Conservation (phyloP, 1,140 invertebrate species). For the Vollenhovia emeryi region DNA sequence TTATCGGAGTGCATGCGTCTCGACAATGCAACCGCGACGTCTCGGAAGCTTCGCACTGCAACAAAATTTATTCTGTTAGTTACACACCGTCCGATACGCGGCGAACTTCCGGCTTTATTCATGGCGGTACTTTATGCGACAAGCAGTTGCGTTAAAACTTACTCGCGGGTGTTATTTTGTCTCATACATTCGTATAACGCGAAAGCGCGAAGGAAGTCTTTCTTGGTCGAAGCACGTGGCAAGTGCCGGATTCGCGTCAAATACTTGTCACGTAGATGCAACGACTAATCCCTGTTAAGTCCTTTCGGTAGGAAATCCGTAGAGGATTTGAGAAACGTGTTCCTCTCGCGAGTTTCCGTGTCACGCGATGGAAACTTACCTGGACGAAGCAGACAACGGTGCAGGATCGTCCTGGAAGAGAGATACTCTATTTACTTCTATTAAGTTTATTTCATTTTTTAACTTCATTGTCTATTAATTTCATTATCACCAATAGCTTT, state of each 20-base stretch:
- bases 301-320: slow-evolving; percentile 38
- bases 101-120: slow-evolving; percentile 40
- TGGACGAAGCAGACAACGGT: neutral
- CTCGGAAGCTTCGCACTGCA: slow-evolving; percentile 18
- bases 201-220: slow-evolving; percentile 47
- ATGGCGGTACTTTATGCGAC: slow-evolving; percentile 3
- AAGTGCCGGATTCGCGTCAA: slow-evolving; percentile 45
- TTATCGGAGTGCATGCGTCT: slow-evolving; percentile 76
- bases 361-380: slow-evolving; percentile 6
- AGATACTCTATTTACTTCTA: too few relatives aligned
- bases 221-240: slow-evolving; percentile 23
- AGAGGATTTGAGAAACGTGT: slow-evolving; percentile 37
- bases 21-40: slow-evolving; percentile 60
- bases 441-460: neutral
- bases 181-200: neutral
- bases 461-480: neutral
- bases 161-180: slow-evolving; percentile 12
- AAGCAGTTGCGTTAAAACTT: slow-evolving; percentile 43
- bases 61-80: slow-evolving; percentile 9
- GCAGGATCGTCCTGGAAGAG: neutral
- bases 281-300: slow-evolving; percentile 61
- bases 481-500: neutral
- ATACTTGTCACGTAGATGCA: slow-evolving; percentile 66
- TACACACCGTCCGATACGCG: neutral
- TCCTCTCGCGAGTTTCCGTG: slow-evolving; percentile 55